Percentiles rank a stretch among this genome's conserved stretches.
Evolutionary conservation across 2,888 invertebrate species (phyloP).

Genomic region (Pimpla rufipes): DNA sequence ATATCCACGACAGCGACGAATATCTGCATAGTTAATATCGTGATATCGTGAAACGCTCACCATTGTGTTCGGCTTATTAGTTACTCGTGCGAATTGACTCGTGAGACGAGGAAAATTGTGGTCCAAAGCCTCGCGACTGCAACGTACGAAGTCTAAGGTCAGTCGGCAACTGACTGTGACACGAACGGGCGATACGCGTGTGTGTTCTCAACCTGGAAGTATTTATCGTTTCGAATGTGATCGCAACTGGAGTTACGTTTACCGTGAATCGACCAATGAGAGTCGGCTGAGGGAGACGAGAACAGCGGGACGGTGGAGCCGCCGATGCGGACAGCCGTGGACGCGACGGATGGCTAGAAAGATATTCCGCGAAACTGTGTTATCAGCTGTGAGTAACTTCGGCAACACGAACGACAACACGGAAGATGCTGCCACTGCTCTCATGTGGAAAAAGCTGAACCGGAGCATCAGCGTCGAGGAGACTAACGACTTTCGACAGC

Average conservation of each 20-base stretch:
- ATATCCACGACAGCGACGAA: not conserved
- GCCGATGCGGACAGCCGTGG: not conserved
- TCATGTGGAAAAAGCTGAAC: not conserved
- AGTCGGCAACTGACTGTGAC: conserved; percentile 36
- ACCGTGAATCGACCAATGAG: conserved; percentile 1
- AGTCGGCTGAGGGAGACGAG: conserved; percentile 14
- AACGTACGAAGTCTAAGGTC: conserved; percentile 55
- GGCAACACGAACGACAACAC: not conserved
- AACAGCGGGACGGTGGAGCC: not conserved
- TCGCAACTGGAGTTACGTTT: conserved; percentile 51
- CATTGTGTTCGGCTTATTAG: conserved; percentile 27
- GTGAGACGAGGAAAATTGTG: conserved; percentile 10
- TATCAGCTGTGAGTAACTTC: conserved; percentile 6
- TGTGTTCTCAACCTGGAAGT: conserved; percentile 65
- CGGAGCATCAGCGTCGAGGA: not conserved
- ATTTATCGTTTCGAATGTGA: conserved; percentile 56
- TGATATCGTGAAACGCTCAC: conserved; percentile 32
- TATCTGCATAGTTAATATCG: not conserved
- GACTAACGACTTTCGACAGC: too few relatives aligned
- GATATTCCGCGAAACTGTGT: not conserved
- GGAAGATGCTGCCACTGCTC: conserved; percentile 4
- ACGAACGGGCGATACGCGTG: conserved; percentile 37
- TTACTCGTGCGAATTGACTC: not conserved
- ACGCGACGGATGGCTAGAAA: not conserved
- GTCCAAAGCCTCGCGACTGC: conserved; percentile 12